Base-by-base conservation (phyloP, 1,140 invertebrate species). In the Magallana angulata region DNA sequence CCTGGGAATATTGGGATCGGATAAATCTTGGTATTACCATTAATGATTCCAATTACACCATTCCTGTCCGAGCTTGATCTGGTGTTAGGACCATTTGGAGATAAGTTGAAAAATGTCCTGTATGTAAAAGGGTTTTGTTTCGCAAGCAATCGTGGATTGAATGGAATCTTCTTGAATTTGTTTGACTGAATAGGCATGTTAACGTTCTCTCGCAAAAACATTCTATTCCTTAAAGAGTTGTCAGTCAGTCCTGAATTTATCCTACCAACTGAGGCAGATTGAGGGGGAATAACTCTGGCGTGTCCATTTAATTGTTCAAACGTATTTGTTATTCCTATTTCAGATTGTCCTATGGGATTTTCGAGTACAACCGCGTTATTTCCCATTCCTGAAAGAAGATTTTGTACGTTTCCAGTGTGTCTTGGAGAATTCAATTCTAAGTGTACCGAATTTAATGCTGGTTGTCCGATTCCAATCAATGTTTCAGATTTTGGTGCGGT, bases 1-100 rank as follows among this genome's bases (percentile, higher is more conserved):
- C 68, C 68, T 76, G 68, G 68, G 4, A 76, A 76, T 36, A 76
- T 76, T 8, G 68, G 68, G 24, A 76, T 76, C 18, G 68, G 68
- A 30, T 76, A 76, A 24, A 76, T 30, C 24, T 76, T 76, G 11
- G 68, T 24, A 24, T 76, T 76, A 9, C 24, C 24, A 11, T 76
- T 30, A 36, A 76, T 36, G 36, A 76, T 76, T 8, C 68, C 68
- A 76, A 76, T 76, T 3, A 76, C 68, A 76, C 24, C 24, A 24
- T 24, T 76, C 7, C 24, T 24, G 36, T 76, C 9, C 3, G 68
- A 7, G 24, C 68, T 76, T 12, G 68, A 76, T 30, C 68, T 30
- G 14, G 18, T 76, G 8, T 76, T 76, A 4, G 12, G 12, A 76
- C 24, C 24, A 1, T 12, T 76, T 18, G 68, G 68, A 76, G 68